Conservation (phyloP, 2,888 invertebrate species). For the Caenorhabditis imperialis region DNA sequence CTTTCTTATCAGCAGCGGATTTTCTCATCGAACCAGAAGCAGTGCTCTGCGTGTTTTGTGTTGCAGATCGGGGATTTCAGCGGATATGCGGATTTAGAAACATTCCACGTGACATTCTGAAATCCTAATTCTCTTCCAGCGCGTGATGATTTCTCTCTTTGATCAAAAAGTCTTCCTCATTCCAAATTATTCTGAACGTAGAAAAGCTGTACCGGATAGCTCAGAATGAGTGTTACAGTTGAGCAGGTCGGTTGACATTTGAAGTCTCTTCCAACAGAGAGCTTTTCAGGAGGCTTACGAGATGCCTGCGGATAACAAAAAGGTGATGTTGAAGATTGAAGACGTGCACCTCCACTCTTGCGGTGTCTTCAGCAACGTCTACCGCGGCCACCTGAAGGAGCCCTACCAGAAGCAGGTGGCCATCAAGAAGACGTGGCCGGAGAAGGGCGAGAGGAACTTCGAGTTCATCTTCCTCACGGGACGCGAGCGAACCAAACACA, state of each 20-base stretch:
- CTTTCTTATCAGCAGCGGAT: conserved; percentile 8
- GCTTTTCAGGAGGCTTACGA: conserved; percentile 52
- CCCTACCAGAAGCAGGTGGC: conserved; percentile 63
- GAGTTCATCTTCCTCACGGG: conserved; percentile 61
- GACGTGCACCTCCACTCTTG: conserved; percentile 58
- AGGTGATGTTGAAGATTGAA: conserved; percentile 59
- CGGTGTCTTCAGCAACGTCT: conserved; percentile 63
- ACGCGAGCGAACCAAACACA: conserved; percentile 58
- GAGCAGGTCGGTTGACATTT: conserved; percentile 25
- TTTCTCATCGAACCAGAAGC: no score
- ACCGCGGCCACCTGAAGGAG: conserved; percentile 51
- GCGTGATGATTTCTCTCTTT: no score
- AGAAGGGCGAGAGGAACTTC: conserved; percentile 50
- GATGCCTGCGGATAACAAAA: conserved; percentile 58
- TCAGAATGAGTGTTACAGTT: conserved; percentile 52
- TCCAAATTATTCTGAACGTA: conserved; percentile 2
- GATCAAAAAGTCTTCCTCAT: no score
- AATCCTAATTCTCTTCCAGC: no score
- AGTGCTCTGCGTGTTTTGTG: no score
- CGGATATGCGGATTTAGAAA: no score
- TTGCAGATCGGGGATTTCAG: no score
- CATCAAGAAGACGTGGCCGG: conserved; percentile 71
- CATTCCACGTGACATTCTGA: no score
- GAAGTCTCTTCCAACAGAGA: background rate
- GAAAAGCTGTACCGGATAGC: conserved; percentile 20